Evolutionary conservation across 2,888 invertebrate species (phyloP).

Genomic region (Gymnosoma rotundatum): DNA sequence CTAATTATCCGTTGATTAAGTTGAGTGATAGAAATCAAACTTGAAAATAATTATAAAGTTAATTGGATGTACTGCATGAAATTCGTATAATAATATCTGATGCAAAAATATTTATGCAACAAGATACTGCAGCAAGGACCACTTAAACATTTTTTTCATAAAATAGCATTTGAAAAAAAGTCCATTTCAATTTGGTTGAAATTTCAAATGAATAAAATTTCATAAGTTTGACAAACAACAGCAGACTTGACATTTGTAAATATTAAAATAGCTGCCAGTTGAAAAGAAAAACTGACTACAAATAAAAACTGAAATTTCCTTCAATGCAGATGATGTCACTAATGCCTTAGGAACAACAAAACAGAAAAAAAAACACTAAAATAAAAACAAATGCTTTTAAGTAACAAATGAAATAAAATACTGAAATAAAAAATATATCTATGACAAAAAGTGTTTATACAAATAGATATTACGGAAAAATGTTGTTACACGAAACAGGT

Average conservation of each 20-base stretch:
- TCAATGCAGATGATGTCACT: conserved; percentile 58
- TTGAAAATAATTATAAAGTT: no score
- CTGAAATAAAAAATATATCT: conserved; percentile 15
- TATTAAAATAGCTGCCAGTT: conserved; percentile 62
- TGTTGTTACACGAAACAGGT: conserved; percentile 51
- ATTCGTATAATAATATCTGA: no score
- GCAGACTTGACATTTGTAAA: conserved; percentile 63
- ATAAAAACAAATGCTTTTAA: conserved; percentile 44
- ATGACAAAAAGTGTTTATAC: conserved; percentile 21
- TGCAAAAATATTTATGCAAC: no score
- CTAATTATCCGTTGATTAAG: not conserved
- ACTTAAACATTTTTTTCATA: not conserved
- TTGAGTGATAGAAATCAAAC: not conserved
- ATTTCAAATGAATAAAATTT: conserved; percentile 46
- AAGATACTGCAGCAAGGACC: no score
- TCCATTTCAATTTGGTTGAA: conserved; percentile 16
- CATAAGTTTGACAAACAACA: conserved; percentile 39
- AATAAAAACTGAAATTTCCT: conserved; percentile 35
- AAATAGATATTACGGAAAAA: conserved; percentile 24
- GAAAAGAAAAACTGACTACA: conserved; percentile 18
- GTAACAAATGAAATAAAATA: conserved; percentile 45
- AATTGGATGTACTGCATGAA: no score
- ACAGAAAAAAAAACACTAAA: not conserved
- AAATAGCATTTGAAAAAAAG: not conserved
- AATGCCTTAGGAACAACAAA: conserved; percentile 20